These are phyloP conservation scores for Podabrus alpinus DNA, from an alignment of 2,888 invertebrate species.

Conservation along the genomic window DNA sequence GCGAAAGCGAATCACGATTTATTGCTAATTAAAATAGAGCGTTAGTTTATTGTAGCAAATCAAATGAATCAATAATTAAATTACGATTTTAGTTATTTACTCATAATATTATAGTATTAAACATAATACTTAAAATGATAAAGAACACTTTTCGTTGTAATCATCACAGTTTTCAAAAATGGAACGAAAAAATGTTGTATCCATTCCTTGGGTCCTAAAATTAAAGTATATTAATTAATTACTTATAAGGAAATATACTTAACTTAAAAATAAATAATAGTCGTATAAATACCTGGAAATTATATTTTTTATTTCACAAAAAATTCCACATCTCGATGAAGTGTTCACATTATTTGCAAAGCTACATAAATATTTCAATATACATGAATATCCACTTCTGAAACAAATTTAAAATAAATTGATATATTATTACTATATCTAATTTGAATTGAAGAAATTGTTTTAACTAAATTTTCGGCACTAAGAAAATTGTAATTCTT, in stretches of 20 bases:
- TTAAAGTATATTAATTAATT: neutral
- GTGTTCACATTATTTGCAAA: conserved; percentile 34
- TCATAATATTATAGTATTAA: neutral
- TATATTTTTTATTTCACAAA: conserved; percentile 50
- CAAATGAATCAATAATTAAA: too few relatives aligned
- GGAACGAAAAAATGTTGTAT: conserved; percentile 47
- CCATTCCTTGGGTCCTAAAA: conserved; percentile 45
- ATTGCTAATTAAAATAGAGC: too few relatives aligned
- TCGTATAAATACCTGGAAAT: conserved; percentile 43
- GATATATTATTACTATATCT: neutral
- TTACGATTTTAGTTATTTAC: too few relatives aligned
- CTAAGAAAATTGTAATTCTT: neutral
- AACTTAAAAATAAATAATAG: neutral
- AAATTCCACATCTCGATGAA: conserved; percentile 47
- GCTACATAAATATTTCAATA: conserved; percentile 44
- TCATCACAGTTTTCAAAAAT: conserved; percentile 43
- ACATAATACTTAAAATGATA: neutral
- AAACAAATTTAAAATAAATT: conserved; percentile 20
- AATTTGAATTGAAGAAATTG: neutral
- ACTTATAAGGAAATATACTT: conserved; percentile 2
- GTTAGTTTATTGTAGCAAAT: too few relatives aligned
- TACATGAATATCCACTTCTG: conserved; percentile 46
- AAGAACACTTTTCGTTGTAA: conserved; percentile 56
- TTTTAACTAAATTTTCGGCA: neutral
- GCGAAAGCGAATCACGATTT: too few relatives aligned